Percentiles rank a stretch among this genome's conserved stretches.
Evolutionary conservation across 2,797 vertebrate genomes (phyloP).

Genomic region (Rhinoraja longicauda): DNA sequence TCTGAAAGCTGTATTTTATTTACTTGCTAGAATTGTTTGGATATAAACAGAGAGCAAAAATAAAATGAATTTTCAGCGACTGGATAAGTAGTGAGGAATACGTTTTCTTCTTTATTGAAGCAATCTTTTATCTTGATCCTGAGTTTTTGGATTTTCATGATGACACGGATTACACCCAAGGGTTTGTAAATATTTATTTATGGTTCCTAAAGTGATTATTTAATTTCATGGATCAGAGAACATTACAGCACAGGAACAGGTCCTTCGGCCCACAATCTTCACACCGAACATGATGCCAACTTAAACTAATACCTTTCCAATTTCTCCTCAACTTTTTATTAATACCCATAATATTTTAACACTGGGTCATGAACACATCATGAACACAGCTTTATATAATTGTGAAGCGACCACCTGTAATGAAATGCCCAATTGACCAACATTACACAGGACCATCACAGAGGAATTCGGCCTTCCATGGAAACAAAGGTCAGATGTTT

Average conservation of each 20-base stretch:
- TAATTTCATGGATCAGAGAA: not conserved
- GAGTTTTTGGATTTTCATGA: not conserved
- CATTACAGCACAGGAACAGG: too few species aligned
- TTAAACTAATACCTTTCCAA: not conserved
- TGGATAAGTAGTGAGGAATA: not conserved
- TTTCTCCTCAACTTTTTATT: not conserved
- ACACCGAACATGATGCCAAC: too few species aligned
- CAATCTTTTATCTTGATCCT: not conserved
- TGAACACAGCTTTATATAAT: not conserved
- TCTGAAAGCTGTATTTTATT: constrained; percentile 1
- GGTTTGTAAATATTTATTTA: not conserved
- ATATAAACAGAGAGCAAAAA: not conserved
- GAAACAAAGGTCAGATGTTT: not conserved
- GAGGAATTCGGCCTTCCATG: not conserved
- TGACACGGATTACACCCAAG: not conserved
- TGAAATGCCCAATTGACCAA: not conserved
- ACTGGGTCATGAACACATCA: not conserved
- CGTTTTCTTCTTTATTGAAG: not conserved
- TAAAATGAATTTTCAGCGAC: not conserved
- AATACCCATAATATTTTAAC: not conserved
- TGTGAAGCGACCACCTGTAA: not conserved
- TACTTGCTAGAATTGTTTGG: not conserved
- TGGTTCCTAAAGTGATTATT: not conserved
- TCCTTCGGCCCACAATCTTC: too few species aligned
- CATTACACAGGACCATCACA: not conserved